Base-by-base conservation (phyloP, 2,113 vertebrate genomes). In the Sinocyclocheilus rhinocerous region DNA sequence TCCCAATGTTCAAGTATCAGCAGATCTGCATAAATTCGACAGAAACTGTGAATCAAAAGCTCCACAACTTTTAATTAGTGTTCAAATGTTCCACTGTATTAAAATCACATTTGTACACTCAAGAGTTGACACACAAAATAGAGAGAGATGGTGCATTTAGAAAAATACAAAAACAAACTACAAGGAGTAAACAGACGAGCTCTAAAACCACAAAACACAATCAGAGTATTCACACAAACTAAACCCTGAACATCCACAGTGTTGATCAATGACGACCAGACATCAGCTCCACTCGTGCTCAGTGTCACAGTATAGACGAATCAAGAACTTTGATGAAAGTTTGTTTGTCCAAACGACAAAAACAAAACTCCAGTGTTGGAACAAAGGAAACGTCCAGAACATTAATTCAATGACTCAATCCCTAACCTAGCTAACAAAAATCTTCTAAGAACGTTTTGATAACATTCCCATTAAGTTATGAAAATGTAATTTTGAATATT, bases 181-280 rank as follows among this genome's bases (percentile, higher is more conserved):
- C 20, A 72, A 82, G 76, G 22, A 57, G 15, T 2, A 69, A 6
- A 9, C 55, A 12, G n/a, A 50, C 26, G 72, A 78, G 6, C 22
- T 52, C 24, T 70, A 42, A 24, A 20, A 33, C 42, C 73, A 83
- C 52, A 11, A 69, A 36, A 16, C 33, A 63, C 42, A 45, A 10
- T 45, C 48, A 50, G 1, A 57, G 65, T 67, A 36, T 79, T 65
- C 63, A 33, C 12, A 78, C 75, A 84, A 81, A 87, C 77, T 8
- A 48, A 76, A 81, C 77, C 86, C 81, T 63, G 55, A 80, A 77
- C 67, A 45, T 45, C 42, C 42, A 45, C 42, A 42, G 42, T 42
- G 42, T 42, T 42, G 42, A 11, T 45, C 42, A 45, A 45, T 7
- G 36, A 6, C 36, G 42, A 42, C 42, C 1, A 42, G 42, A 42